Conservation (phyloP, 2,113 vertebrate species). For the Thryonomys swinderianus region DNA sequence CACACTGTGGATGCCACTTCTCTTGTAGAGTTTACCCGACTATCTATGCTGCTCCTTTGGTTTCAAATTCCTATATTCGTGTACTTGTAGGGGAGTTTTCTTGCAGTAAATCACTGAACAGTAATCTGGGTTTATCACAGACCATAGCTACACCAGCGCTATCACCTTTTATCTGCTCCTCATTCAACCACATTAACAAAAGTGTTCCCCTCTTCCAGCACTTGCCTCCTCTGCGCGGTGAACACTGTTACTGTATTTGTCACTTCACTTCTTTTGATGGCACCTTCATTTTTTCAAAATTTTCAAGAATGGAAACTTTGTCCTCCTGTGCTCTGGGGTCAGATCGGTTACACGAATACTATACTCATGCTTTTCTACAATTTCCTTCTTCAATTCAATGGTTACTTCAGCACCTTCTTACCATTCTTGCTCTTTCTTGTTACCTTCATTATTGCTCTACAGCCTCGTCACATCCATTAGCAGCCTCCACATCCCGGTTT, state of each 20-base stretch:
- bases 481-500: background rate
- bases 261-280: background rate
- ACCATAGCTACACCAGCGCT: background rate
- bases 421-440: background rate
- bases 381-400: background rate
- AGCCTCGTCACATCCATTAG: background rate
- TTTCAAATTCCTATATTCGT: background rate
- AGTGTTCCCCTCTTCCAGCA: background rate
- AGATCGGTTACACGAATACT: background rate
- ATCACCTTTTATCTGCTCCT: background rate
- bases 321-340: background rate
- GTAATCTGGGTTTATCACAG: background rate
- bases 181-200: background rate
- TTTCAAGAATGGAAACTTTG: background rate
- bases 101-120: background rate
- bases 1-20: background rate
- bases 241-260: background rate
- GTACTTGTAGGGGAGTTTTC: background rate
- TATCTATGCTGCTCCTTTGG: background rate
- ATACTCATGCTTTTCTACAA: background rate
- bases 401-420: background rate
- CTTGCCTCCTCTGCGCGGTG: background rate
- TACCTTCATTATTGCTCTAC: background rate
- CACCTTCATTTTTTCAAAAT: background rate
- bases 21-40: background rate